Base-by-base conservation (phyloP, 2,113 vertebrate genomes). In the Bubo bubo region DNA sequence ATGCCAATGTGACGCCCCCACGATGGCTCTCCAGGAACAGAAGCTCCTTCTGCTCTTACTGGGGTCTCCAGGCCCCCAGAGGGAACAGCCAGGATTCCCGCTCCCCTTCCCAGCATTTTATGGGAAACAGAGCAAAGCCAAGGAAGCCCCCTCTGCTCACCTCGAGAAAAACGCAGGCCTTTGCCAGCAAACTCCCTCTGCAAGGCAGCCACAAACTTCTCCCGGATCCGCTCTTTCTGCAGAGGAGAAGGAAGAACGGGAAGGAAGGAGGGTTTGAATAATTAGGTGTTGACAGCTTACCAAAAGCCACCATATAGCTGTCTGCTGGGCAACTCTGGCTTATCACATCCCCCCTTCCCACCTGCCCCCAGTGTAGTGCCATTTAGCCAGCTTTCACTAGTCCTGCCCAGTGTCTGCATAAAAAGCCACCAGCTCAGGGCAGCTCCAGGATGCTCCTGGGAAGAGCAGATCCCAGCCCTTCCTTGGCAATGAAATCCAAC, bases 181-280 rank as follows among this genome's bases (percentile, higher is more conserved):
- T 99, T 99, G 79, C 99, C 99, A 15, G 99, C 99, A 98, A 99
- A 99, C 95, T 99, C 98, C 70, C 98, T 97, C 95, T 99, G 99
- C 95, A 99, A 94, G 49, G 99, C 99, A 55, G 98, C 99, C 85
- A 99, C 99, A 81, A 99, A 99, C 95, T 99, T 99, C 98, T 99
- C 99, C 71, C 99, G 98, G 79, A 99, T 99, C 97, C 98, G 99
- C 94, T 99, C 99, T 95, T 98, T 99, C 99, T 99, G 98, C 3
- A 8, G 50, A 81, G 64, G 35, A 86, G 35, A 84, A 88, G 52
- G 70, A 92, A 21, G 47, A 83, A 43, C 67, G 39, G 19, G 32
- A 58, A 87, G 58, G 34, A 50, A 81, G 32, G 15, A 59, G 14
- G 13, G 12, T 80, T 34, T 80, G 45, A 86, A 52, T 55, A 32